Evolutionary conservation across 2,888 invertebrate species (phyloP).

Genomic region (Minunthozetes semirufus): DNA sequence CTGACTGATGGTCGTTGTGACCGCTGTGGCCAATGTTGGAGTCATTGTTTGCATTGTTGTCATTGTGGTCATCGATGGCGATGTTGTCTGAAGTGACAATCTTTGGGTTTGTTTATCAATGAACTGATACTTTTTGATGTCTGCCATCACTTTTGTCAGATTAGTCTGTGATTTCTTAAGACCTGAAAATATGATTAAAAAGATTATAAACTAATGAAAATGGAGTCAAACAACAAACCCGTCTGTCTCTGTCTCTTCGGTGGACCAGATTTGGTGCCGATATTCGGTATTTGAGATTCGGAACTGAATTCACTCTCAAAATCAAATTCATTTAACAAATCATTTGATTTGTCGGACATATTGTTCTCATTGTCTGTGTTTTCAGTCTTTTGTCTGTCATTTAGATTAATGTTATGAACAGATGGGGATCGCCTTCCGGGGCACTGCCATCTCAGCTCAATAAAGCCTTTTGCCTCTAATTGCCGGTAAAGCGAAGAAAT

Average conservation of each 20-base stretch:
- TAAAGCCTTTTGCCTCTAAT: constrained; percentile 41
- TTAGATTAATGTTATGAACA: constrained; percentile 39
- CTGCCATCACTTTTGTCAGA: constrained; percentile 36
- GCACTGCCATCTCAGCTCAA: constrained; percentile 44
- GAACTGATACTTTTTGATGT: constrained; percentile 38
- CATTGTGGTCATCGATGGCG: background rate
- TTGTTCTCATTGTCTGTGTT: constrained; percentile 32
- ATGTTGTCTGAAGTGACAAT: background rate
- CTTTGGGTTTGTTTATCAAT: constrained; percentile 28
- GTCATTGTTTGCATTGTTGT: background rate
- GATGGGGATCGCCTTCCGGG: constrained; percentile 44
- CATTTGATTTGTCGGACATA: constrained; percentile 26
- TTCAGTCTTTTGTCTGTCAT: constrained; percentile 34
- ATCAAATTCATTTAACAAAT: constrained; percentile 43
- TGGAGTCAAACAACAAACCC: too few species aligned
- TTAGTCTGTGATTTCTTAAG: constrained; percentile 30
- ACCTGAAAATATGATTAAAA: background rate
- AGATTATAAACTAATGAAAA: background rate
- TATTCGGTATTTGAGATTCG: constrained; percentile 32
- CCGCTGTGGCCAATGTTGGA: background rate
- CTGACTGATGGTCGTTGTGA: background rate
- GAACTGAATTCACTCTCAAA: constrained; percentile 42
- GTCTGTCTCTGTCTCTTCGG: background rate
- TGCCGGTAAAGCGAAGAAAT: constrained; percentile 41
- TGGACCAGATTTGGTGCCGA: constrained; percentile 37